Base-by-base conservation (phyloP, 2,797 vertebrate genomes). In the Hylomyscus alleni region DNA sequence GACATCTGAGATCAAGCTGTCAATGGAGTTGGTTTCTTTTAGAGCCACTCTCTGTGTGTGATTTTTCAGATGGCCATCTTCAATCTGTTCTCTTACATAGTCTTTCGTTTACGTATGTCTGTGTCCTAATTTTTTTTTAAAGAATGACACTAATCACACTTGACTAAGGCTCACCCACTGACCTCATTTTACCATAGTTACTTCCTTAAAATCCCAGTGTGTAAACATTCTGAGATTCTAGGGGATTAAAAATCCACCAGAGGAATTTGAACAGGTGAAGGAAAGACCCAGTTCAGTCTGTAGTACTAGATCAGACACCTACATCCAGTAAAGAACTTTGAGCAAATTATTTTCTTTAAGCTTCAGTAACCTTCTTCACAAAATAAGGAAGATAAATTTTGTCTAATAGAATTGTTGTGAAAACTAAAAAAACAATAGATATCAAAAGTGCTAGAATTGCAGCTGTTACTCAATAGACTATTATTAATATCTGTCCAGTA, bases 141-240 rank as follows among this genome's bases (percentile, higher is more conserved):
- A 19, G 8, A 44, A 73, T 24, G 62, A 92, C 54, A 56, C 22
- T 47, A 72, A 50, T 91, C 44, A n/a, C 40, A 78, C 31, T 47
- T 26, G 17, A 75, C 40, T 44, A 69, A 34, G 75, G 26, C 47
- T 56, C 85, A 88, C 13, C 31, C 54, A 89, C 0, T 82, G 54
- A 88, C 7, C 1, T 97, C 75, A 93, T 85, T 82, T 77, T 89
- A 37, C n/a, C 13, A 76, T 56, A 97, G 88, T 60, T 47, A 85
- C 34, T 72, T 91, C 60, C 37, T 93, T 85, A 67, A 81, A 93
- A 92, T 72, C 0, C 7, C 34, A 26, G 2, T 77, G 9, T 86
- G 50, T 15, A 80, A 90, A 89, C 8, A 20, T 89, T 89, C 22
- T 54, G 31, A 91, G 50, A 12, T 80, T 76, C 14, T 54, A 22